Evolutionary conservation across 2,888 invertebrate species (phyloP).

Genomic region (Hermaeophaga mercurialis): DNA sequence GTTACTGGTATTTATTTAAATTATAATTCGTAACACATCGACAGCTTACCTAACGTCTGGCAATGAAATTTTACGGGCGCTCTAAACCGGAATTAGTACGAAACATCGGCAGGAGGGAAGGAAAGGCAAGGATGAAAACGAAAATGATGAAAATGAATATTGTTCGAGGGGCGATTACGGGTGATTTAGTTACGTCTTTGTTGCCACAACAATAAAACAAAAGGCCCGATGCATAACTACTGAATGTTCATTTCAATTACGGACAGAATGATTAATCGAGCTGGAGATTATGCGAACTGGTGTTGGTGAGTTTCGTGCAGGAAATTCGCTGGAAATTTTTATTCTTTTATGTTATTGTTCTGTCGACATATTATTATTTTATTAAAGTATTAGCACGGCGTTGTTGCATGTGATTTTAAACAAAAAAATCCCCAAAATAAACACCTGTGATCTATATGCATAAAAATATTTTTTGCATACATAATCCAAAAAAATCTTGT

Average conservation of each 20-base stretch:
- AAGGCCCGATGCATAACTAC: slow-evolving; percentile 12
- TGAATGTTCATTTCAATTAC: slow-evolving; percentile 22
- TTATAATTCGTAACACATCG: too few species aligned
- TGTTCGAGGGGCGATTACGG: slow-evolving; percentile 11
- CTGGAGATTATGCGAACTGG: neutral
- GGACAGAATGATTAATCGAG: slow-evolving; percentile 14
- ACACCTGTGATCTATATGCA: too few species aligned
- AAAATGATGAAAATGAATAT: slow-evolving; percentile 19
- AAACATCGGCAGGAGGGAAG: neutral
- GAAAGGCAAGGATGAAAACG: slow-evolving; percentile 1
- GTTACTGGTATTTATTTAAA: too few species aligned
- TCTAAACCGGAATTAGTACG: slow-evolving; percentile 1
- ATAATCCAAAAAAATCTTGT: too few species aligned
- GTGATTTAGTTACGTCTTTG: slow-evolving; percentile 19
- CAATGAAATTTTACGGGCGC: neutral
- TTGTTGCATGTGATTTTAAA: too few species aligned
- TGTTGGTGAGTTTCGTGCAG: neutral
- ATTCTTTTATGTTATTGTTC: too few species aligned
- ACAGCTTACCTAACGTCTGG: neutral
- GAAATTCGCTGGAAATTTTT: too few species aligned
- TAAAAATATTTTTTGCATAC: too few species aligned
- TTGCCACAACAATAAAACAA: slow-evolving; percentile 19
- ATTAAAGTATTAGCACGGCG: too few species aligned
- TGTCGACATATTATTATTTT: too few species aligned
- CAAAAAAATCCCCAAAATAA: too few species aligned